Evolutionary conservation across 2,888 invertebrate species (phyloP).

Genomic region (Dugesia japonica): DNA sequence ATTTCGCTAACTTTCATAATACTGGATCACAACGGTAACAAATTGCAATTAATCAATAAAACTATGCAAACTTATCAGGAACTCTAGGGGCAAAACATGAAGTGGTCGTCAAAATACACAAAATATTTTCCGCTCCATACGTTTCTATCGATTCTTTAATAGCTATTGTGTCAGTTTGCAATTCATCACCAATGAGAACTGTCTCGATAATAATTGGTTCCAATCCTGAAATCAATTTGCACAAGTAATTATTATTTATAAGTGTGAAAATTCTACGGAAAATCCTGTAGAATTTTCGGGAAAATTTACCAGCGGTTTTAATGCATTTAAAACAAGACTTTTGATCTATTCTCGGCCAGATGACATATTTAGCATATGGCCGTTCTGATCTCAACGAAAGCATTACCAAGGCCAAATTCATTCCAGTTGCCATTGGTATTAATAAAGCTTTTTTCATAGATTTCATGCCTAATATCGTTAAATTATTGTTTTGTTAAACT

Average conservation of each 20-base stretch:
- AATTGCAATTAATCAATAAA: too few relatives aligned
- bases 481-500: background rate
- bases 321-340: conserved; percentile 70
- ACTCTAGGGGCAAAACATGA: conserved; percentile 66
- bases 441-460: background rate
- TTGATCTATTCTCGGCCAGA: conserved; percentile 72
- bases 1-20: conserved; percentile 53
- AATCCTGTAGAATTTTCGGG: too few relatives aligned
- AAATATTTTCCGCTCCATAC: conserved; percentile 55
- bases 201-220: conserved; percentile 58
- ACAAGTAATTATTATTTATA: too few relatives aligned
- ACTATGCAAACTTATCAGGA: conserved; percentile 58
- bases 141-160: conserved; percentile 53
- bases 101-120: conserved; percentile 58
- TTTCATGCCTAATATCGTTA: background rate
- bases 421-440: conserved; percentile 55
- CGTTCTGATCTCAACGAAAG: conserved; percentile 55
- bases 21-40: too few relatives aligned
- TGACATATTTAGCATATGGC: conserved; percentile 58
- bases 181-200: conserved; percentile 53
- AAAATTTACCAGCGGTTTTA: conserved; percentile 55
- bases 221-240: too few relatives aligned
- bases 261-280: too few relatives aligned
- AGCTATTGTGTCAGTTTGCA: conserved; percentile 55
- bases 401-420: conserved; percentile 63